Conservation (phyloP, 2,797 vertebrate species). For the Ispidina lecontei region DNA sequence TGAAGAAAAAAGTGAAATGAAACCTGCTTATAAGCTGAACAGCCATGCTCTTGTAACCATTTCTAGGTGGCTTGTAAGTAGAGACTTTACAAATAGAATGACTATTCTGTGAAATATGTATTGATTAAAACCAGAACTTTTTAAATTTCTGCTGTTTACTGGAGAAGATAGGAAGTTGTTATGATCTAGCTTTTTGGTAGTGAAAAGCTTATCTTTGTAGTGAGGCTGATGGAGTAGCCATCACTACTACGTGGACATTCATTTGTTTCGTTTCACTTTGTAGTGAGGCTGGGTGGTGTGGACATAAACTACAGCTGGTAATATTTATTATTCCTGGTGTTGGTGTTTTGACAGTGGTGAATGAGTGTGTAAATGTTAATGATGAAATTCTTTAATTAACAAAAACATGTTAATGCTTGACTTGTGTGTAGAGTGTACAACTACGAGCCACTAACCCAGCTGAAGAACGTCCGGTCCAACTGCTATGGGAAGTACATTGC, state of each 20-base stretch:
- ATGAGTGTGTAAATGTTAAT: neutral
- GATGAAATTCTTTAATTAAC: no score
- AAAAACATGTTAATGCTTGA: neutral
- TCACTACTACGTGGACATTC: no score
- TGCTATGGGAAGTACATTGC: slow-evolving; percentile 91
- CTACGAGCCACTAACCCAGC: slow-evolving; percentile 88
- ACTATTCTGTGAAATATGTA: fast-evolving
- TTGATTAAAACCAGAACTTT: neutral
- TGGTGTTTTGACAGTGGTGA: neutral
- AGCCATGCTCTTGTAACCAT: neutral
- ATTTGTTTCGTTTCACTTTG: neutral
- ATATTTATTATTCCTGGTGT: neutral
- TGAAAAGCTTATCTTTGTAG: neutral
- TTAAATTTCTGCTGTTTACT: neutral
- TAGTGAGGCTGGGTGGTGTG: neutral
- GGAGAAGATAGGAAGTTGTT: neutral
- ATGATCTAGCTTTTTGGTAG: neutral
- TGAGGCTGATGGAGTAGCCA: neutral
- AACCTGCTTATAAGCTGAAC: neutral
- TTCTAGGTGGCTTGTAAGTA: neutral
- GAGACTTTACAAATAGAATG: neutral
- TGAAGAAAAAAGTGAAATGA: neutral
- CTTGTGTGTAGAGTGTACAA: slow-evolving; percentile 88
- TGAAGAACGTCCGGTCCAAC: slow-evolving; percentile 90
- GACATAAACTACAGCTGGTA: neutral